phyloP scores from a whole-genome alignment of 2,888 invertebrate species.

The Callimorpha dominula region DNA sequence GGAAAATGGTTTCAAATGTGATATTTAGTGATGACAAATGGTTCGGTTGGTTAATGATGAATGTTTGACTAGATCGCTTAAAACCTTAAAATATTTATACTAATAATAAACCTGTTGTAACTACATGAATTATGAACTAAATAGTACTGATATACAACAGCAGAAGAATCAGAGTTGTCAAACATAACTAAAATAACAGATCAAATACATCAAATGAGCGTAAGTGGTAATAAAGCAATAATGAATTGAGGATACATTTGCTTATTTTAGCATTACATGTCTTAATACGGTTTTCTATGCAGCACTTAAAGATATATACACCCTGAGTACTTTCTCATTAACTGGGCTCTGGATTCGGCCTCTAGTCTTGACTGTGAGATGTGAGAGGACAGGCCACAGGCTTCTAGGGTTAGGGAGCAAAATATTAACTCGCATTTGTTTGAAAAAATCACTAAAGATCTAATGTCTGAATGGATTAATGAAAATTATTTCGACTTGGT shows the following conservation, averaged over 20 bases:
- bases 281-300: background rate
- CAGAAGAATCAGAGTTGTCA: background rate
- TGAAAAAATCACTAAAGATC: background rate
- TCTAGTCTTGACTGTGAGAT: too few species aligned
- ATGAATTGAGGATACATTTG: background rate
- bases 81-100: background rate
- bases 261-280: background rate
- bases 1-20: background rate
- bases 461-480: background rate
- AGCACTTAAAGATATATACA: background rate
- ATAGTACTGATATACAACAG: background rate
- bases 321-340: too few species aligned
- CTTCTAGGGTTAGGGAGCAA: background rate
- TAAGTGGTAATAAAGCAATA: background rate
- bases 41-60: background rate
- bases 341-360: too few species aligned
- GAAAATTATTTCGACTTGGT: background rate
- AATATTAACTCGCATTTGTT: background rate
- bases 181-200: background rate
- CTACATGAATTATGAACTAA: background rate
- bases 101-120: background rate
- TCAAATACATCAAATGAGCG: background rate
- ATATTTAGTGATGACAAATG: background rate
- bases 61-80: background rate
- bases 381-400: too few species aligned